Evolutionary conservation across 1,140 invertebrate genomes (phyloP).

Genomic region (Philotrypesis tridentata): DNA sequence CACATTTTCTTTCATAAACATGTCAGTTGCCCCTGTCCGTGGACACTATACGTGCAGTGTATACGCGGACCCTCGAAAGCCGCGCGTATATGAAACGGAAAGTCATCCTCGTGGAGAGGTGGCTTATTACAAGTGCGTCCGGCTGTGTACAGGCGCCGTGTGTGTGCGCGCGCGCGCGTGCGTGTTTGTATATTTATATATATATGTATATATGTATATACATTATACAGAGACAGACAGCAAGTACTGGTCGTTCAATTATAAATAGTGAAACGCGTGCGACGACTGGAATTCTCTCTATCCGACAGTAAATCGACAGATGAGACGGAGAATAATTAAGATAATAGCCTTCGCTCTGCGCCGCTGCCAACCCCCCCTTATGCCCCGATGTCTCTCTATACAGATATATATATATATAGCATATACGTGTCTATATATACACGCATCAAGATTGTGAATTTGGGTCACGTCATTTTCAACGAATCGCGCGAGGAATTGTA

Average conservation of each 20-base stretch:
- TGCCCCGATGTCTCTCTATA: background rate
- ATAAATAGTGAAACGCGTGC: slow-evolving; percentile 31
- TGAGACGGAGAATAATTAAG: slow-evolving; percentile 44
- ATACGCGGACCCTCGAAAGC: background rate
- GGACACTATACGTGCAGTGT: too few relatives aligned
- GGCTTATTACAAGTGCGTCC: too few relatives aligned
- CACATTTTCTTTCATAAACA: background rate
- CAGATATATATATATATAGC: too few relatives aligned
- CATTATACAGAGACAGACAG: too few relatives aligned
- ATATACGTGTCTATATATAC: background rate
- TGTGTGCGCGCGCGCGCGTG: background rate
- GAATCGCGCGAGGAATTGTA: slow-evolving; percentile 2
- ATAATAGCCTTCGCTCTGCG: slow-evolving; percentile 28
- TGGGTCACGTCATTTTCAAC: slow-evolving; percentile 39
- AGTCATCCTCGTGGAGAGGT: slow-evolving; percentile 25
- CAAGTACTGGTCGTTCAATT: background rate
- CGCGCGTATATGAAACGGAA: slow-evolving; percentile 30
- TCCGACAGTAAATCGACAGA: slow-evolving; percentile 36
- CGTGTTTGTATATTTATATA: too few relatives aligned
- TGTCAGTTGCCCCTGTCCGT: background rate
- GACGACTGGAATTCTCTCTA: slow-evolving; percentile 25
- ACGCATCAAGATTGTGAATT: slow-evolving; percentile 34
- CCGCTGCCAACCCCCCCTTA: background rate
- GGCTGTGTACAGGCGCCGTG: too few relatives aligned
- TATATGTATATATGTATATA: too few relatives aligned